Conservation (phyloP, 1,140 invertebrate genomes). For the Drosophila willistoni region DNA sequence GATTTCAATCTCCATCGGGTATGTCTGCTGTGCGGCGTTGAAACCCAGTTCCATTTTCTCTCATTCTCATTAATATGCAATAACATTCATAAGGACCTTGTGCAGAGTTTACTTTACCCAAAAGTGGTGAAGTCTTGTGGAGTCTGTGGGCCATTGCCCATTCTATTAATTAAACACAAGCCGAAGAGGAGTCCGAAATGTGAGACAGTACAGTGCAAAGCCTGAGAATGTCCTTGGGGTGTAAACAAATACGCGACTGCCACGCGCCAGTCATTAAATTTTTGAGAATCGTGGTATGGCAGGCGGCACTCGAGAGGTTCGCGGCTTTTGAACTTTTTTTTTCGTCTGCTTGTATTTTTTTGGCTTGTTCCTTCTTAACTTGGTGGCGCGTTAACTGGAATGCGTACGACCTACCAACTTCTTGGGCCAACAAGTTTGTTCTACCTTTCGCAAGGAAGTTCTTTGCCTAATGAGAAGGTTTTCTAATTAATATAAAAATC, state of each 20-base stretch:
- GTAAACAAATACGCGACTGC: constrained; percentile 60
- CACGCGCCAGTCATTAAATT: constrained; percentile 72
- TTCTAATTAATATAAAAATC: constrained; percentile 44
- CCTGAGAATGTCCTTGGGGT: constrained; percentile 37
- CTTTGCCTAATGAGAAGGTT: constrained; percentile 54
- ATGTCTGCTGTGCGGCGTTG: not conserved
- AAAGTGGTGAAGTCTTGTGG: constrained; percentile 28
- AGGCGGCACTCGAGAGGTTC: constrained; percentile 33
- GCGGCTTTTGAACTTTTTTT: constrained; percentile 63
- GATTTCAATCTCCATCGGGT: not conserved
- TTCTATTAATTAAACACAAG: constrained; percentile 43
- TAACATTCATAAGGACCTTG: constrained; percentile 43
- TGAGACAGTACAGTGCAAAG: constrained; percentile 28
- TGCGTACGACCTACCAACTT: not conserved
- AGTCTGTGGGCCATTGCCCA: constrained; percentile 4
- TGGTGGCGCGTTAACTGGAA: constrained; percentile 5
- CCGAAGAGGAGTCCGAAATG: constrained; percentile 35
- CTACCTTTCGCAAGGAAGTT: constrained; percentile 15
- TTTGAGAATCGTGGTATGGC: constrained; percentile 36
- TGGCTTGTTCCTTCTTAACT: too few species aligned
- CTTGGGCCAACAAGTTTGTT: not conserved
- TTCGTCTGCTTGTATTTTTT: not conserved
- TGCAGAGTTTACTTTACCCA: constrained; percentile 32
- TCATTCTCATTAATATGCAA: constrained; percentile 63
- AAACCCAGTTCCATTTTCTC: constrained; percentile 15